Evolutionary conservation across 2,113 vertebrate species (phyloP).

Genomic region (Phycodurus eques): DNA sequence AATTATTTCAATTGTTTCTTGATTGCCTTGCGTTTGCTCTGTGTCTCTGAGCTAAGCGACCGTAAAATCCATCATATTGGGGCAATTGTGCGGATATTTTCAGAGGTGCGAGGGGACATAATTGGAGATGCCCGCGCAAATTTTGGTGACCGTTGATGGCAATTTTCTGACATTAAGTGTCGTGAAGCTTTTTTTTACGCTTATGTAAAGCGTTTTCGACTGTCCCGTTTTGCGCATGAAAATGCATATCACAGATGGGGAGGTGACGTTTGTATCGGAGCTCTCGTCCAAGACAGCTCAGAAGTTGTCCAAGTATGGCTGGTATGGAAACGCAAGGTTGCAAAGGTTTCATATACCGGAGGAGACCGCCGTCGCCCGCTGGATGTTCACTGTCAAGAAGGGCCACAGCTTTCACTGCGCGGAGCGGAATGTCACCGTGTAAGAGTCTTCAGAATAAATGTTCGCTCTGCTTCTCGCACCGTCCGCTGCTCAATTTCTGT

Average conservation of each 20-base stretch:
- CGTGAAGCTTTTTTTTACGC: no score
- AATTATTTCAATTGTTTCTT: no score
- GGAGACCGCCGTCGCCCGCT: constrained; percentile 80
- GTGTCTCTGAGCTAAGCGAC: no score
- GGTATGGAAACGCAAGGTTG: constrained; percentile 86
- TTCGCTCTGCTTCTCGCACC: not conserved
- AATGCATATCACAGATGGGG: constrained; percentile 38
- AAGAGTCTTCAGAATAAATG: constrained; percentile 40
- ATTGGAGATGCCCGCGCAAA: no score
- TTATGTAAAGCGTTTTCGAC: no score
- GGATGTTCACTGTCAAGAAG: constrained; percentile 81
- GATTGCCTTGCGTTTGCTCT: no score
- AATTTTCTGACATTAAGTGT: no score
- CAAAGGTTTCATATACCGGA: constrained; percentile 87
- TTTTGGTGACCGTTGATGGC: no score
- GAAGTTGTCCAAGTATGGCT: constrained; percentile 86
- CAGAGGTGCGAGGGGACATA: no score
- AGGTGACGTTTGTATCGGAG: constrained; percentile 76
- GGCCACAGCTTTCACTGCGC: constrained; percentile 75
- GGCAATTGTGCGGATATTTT: no score
- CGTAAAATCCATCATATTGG: no score
- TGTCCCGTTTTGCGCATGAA: not conserved
- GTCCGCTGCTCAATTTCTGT: not conserved
- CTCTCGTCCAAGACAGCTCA: constrained; percentile 86
- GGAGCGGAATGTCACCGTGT: constrained; percentile 82